phyloP scores from a whole-genome alignment of 2,113 vertebrate species.

The Labrus mixtus region DNA sequence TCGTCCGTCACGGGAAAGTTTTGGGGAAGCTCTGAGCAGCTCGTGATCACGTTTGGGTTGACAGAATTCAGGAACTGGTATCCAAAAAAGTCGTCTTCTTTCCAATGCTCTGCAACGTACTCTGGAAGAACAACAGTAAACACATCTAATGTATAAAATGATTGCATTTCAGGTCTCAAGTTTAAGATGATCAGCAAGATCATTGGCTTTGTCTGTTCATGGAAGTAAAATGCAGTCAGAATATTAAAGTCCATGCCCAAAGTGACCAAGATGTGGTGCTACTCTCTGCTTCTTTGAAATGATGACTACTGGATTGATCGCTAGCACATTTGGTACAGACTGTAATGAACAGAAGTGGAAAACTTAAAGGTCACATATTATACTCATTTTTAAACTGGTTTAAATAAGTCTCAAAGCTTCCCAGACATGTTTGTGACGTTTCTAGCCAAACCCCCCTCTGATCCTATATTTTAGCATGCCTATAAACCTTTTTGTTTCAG shows the following conservation, averaged over 20 bases:
- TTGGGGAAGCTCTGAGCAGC: constrained; percentile 85
- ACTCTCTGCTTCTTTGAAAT: background rate
- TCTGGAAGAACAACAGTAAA: constrained; percentile 73
- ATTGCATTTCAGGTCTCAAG: background rate
- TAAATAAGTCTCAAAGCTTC: too few relatives aligned
- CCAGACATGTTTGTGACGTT: too few relatives aligned
- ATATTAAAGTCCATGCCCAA: too few relatives aligned
- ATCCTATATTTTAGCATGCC: too few relatives aligned
- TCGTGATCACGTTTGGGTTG: constrained; percentile 89
- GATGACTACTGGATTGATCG: background rate
- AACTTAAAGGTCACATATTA: background rate
- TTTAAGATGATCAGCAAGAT: background rate
- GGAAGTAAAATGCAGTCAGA: too few relatives aligned
- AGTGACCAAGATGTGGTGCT: background rate
- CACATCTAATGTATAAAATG: background rate
- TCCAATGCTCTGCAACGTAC: constrained; percentile 83
- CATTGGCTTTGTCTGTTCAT: too few relatives aligned
- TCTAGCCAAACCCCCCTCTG: too few relatives aligned
- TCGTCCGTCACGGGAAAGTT: constrained; percentile 90
- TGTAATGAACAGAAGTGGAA: background rate
- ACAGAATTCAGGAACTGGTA: constrained; percentile 91
- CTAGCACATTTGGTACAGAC: background rate
- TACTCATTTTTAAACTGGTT: too few relatives aligned
- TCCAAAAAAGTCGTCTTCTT: constrained; percentile 90
- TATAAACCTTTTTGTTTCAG: too few relatives aligned